A percentile compares a stretch with the other conserved stretches of the same genome.
These are phyloP conservation scores for Mus spretus DNA, from an alignment of 2,797 vertebrate species.

Conservation along the genomic window DNA sequence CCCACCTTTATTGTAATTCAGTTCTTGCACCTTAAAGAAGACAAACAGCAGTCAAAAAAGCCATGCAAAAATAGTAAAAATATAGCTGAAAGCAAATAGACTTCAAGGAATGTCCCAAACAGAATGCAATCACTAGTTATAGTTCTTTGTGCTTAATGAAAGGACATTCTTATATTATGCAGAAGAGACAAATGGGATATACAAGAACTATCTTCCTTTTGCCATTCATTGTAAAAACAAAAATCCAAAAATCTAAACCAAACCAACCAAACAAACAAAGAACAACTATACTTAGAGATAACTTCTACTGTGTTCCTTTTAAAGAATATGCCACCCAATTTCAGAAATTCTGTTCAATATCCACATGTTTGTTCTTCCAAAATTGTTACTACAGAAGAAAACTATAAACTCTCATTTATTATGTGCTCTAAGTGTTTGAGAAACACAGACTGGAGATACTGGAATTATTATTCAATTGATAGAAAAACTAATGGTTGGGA, in stretches of 20 bases:
- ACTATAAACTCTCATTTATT: conserved; percentile 34
- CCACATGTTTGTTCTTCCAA: neutral
- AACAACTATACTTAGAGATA: neutral
- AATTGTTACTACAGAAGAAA: conserved; percentile 34
- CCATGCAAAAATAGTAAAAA: neutral
- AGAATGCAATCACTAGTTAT: neutral
- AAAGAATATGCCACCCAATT: neutral
- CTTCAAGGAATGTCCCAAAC: neutral
- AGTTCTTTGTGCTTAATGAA: neutral
- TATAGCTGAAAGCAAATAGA: neutral
- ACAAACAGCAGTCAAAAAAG: neutral
- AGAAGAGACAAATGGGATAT: neutral
- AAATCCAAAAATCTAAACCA: too few species aligned
- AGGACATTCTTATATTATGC: neutral
- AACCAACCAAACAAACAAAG: neutral
- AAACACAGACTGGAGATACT: conserved; percentile 42
- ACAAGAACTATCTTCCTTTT: neutral
- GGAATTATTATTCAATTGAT: conserved; percentile 60
- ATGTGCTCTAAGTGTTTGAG: conserved; percentile 41
- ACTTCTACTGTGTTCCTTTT: neutral
- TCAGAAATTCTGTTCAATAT: neutral
- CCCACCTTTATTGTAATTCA: neutral
- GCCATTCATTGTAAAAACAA: neutral
- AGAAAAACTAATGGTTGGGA: neutral
- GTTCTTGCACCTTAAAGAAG: neutral